Evolutionary conservation across 2,888 invertebrate genomes (phyloP), one percentile per base, ranked within the genome.

Genomic region (Cephonodes hylas): DNA sequence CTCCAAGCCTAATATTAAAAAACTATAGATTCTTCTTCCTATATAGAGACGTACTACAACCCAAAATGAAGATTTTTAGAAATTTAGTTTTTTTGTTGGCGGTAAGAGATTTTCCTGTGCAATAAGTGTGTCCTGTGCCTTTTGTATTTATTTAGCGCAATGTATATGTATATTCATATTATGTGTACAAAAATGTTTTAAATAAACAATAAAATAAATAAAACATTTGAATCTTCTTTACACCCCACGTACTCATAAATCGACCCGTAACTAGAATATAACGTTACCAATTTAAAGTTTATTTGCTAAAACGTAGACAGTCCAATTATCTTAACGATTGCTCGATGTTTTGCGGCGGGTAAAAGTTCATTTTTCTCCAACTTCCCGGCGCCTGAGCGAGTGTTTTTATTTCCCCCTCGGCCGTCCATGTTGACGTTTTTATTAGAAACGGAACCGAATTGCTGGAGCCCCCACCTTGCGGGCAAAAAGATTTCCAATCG

Each of bases 361-460:
- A 53, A 53, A 31, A 18, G 10, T 53, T 10, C 0, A 31, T 53
- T 53, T 53, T 53, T 53, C 27, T 31, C 18, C 53, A 10, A 7
- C 18, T 46, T 23, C n/a, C n/a, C 46, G n/a, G 25, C 46, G 38
- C n/a, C 23, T 31, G 31, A 15, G 1, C 18, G 15, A 7, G 45
- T 23, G 7, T 18, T 8, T 53, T 53, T 53, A 53, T 53, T 53
- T 53, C 53, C 53, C 31, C 18, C 27, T 53, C 27, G 45, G 31
- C 46, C 15, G 25, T 56, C 46, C 44, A 53, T 27, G 58, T 58
- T 22, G 63, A 56, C 59, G 38, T 63, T 69, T 73, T 76, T 76
- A 75, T 76, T 74, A 64, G 63, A 42, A 66, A 67, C 66, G 74
- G 74, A 74, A 73, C 63, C 62, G 38, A 63, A 10, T 31, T 8